phyloP scores from a whole-genome alignment of 2,113 vertebrate species.

The Tachycineta bicolor region DNA sequence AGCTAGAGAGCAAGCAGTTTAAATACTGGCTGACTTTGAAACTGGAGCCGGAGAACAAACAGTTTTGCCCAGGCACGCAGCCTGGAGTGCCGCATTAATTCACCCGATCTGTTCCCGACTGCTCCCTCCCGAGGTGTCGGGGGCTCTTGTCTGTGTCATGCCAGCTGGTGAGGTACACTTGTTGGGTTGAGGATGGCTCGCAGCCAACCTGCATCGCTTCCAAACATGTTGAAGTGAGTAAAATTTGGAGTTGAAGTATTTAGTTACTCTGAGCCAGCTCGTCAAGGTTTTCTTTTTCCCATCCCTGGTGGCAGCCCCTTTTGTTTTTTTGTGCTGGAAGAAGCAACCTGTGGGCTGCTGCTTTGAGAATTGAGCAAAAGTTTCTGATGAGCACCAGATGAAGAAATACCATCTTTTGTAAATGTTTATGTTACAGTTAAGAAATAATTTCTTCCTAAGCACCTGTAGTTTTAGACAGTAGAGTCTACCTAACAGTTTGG shows the following conservation, averaged over 20 bases:
- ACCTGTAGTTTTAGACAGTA: neutral
- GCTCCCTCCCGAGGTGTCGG: constrained; percentile 33
- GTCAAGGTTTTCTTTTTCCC: constrained; percentile 20
- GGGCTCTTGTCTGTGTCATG: constrained; percentile 42
- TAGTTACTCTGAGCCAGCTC: constrained; percentile 38
- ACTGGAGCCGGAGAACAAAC: neutral
- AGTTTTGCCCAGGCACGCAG: constrained; percentile 11
- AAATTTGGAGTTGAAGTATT: constrained; percentile 51
- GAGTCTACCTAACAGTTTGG: neutral
- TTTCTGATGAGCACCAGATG: constrained; percentile 41
- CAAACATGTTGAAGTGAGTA: constrained; percentile 53
- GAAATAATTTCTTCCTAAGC: constrained; percentile 38
- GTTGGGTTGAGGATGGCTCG: constrained; percentile 30
- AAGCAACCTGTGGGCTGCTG: neutral
- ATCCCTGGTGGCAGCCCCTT: neutral
- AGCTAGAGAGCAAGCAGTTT: neutral
- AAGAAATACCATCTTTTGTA: neutral
- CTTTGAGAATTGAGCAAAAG: constrained; percentile 12
- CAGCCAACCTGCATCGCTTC: constrained; percentile 30
- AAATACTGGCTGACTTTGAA: constrained; percentile 22
- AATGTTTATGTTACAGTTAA: constrained; percentile 34
- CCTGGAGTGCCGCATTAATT: constrained; percentile 26
- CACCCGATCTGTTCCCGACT: neutral
- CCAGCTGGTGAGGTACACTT: constrained; percentile 54
- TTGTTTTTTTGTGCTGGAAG: neutral